Base-by-base conservation (phyloP, 1,140 invertebrate species). In the Sweltsa coloradensis region DNA sequence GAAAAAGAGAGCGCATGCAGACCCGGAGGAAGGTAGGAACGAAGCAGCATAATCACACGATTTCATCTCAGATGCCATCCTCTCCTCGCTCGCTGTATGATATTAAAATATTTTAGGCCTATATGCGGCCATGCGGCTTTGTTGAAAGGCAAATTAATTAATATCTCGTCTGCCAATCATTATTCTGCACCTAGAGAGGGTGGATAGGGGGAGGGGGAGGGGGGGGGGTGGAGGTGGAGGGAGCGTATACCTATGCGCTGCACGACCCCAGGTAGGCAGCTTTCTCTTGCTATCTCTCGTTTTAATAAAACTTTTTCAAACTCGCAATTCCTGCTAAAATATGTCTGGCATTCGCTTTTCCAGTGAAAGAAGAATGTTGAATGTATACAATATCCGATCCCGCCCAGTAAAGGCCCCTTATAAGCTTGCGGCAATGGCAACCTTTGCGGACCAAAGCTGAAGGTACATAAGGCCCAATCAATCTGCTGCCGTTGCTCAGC, bases 301-400 rank as follows among this genome's bases (percentile, higher is more conserved):
- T 52, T 52, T 52, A 52, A 52, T 52, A 52, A 49, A 49, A 52
- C 51, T 52, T 52, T 52, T 52, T 41, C n/a, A n/a, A 52, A 52
- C 51, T 52, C 47, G 47, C 47, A 49, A 52, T 52, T 52, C 51
- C 51, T 45, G 51, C 51, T 49, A 44, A 52, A 52, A 52, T 52
- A 52, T 52, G 51, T 52, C 49, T 52, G 51, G 51, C 51, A 52
- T 52, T 52, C 42, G 51, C 51, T 52, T 52, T 52, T 52, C 49
- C 42, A 47, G 46, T 44, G 44, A 49, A 51, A 51, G 51, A 52
- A 52, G 51, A 52, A 52, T 52, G 51, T n/a, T n/a, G n/a, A n/a
- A n/a, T n/a, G n/a, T 24, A 46, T 50, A 45, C 47, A 52, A 49
- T 49, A 52, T 52, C 51, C 51, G 51, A 52, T 52, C 49, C 34